A percentile compares a stretch with the other conserved stretches of the same genome.
These are phyloP conservation scores for Boloria selene DNA, from an alignment of 2,888 invertebrate species.

Conservation along the genomic window DNA sequence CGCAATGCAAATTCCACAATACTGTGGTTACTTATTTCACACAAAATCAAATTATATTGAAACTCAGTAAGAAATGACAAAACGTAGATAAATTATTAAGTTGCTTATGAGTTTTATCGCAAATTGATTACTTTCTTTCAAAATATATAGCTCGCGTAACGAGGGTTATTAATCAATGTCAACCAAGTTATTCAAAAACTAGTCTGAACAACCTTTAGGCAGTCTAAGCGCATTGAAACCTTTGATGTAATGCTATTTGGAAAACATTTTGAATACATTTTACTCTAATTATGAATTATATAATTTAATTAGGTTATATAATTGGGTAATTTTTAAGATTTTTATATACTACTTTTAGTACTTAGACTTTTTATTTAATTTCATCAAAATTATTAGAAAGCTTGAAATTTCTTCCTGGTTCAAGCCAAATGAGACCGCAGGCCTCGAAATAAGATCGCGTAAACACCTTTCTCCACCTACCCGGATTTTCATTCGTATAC, in stretches of 20 bases:
- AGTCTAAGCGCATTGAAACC: conserved; percentile 12
- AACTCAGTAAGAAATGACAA: background rate
- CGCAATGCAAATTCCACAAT: conserved; percentile 42
- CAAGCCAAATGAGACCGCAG: conserved; percentile 9
- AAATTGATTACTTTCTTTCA: conserved; percentile 21
- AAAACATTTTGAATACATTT: conserved; percentile 2
- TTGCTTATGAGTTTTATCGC: background rate
- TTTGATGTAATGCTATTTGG: conserved; percentile 3
- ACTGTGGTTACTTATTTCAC: conserved; percentile 43
- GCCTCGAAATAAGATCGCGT: conserved; percentile 22
- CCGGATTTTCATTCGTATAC: background rate
- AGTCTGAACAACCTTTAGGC: conserved; percentile 21
- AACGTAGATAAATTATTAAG: background rate
- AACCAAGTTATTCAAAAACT: conserved; percentile 16
- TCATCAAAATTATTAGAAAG: conserved; percentile 5
- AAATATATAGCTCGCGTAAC: conserved; percentile 13
- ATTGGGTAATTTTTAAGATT: background rate
- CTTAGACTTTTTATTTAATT: background rate
- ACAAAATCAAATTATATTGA: conserved; percentile 37
- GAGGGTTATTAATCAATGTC: conserved; percentile 23
- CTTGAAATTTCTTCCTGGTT: conserved; percentile 19
- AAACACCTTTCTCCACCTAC: conserved; percentile 20
- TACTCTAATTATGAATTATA: too few relatives aligned
- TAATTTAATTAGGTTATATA: too few relatives aligned
- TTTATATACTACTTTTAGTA: background rate